These are phyloP conservation scores for Augochlora pura DNA, from an alignment of 1,140 invertebrate species.

Conservation along the genomic window DNA sequence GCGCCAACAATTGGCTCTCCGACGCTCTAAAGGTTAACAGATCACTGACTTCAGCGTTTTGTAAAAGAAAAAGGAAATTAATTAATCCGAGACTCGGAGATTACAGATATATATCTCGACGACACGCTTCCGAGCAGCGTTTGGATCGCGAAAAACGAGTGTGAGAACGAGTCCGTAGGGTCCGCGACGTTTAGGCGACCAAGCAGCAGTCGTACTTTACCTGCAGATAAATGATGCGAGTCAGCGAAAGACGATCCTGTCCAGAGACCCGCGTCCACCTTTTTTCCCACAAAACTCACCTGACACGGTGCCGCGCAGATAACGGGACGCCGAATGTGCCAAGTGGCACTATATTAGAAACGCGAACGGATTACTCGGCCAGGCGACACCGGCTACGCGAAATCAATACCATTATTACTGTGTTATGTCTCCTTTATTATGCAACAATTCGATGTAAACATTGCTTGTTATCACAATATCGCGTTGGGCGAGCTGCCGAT, in stretches of 20 bases:
- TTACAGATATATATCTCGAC: too few species aligned
- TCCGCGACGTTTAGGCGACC: constrained; percentile 44
- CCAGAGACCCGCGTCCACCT: constrained; percentile 66
- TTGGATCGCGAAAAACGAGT: constrained; percentile 45
- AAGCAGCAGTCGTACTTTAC: constrained; percentile 59
- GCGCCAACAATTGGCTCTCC: too few species aligned
- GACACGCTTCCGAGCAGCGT: background rate
- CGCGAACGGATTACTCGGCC: background rate
- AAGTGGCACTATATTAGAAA: constrained; percentile 35
- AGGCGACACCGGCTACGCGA: constrained; percentile 14
- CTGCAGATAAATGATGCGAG: constrained; percentile 72
- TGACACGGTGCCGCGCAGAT: constrained; percentile 69
- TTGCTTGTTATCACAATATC: too few species aligned
- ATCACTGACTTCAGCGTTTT: too few species aligned
- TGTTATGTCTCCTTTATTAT: too few species aligned
- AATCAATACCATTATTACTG: constrained; percentile 37
- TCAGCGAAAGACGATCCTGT: constrained; percentile 71
- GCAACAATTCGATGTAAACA: too few species aligned
- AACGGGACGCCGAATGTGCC: constrained; percentile 61
- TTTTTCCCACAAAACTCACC: constrained; percentile 80
- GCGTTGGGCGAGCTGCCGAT: too few species aligned
- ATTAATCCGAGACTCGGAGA: too few species aligned
- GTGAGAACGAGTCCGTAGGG: constrained; percentile 55
- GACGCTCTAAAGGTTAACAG: too few species aligned
- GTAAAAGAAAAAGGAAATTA: too few species aligned